Base-by-base conservation (phyloP, 2,113 vertebrate species). In the Amblyopsis rosae region DNA sequence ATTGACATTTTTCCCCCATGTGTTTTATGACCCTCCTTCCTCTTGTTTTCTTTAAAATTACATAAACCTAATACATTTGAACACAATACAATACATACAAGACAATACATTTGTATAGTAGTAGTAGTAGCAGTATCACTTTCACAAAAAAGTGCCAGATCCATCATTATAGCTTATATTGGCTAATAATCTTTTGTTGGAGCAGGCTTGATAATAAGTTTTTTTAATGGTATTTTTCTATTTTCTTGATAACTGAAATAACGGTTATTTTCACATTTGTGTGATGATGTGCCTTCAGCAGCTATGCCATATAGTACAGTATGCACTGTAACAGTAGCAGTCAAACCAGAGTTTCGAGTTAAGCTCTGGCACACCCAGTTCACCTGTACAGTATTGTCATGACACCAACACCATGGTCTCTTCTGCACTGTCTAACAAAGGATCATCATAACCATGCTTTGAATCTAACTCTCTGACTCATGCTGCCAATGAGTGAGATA, bases 261-360 rank as follows among this genome's bases (percentile, higher is more conserved):
- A 64, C 3, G 0, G 58, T 54, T 80, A 19, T 85, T 79, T 67
- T 67, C 70, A 73, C 48, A 33, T 6, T 41, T 41, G 16, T 57
- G 2, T 63, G 53, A 64, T 53, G 45, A 15, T 46, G n/a, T 67
- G 57, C 56, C 48, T 32, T 57, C 8, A 59, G 15, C 57, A 12
- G 41, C 62, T 67, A n/a, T 17, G 19, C 8, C 26, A 13, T 2
- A 9, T 32, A 35, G 45, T 33, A 56, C 11, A 11, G 26, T 13
- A n/a, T 49, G 55, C 11, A 12, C 8, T 63, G 73, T 59, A 68
- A 73, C 15, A 67, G 58, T 53, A 62, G 60, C 59, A 63, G 66
- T 63, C 74, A 75, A 84, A 88, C 90, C 58, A 19, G 85, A 75
- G 75, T 88, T 84, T 87, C 88, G 63, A 67, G 87, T 70, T 62